phyloP scores from a whole-genome alignment of 2,113 vertebrate genomes.

The Clarias magur region DNA sequence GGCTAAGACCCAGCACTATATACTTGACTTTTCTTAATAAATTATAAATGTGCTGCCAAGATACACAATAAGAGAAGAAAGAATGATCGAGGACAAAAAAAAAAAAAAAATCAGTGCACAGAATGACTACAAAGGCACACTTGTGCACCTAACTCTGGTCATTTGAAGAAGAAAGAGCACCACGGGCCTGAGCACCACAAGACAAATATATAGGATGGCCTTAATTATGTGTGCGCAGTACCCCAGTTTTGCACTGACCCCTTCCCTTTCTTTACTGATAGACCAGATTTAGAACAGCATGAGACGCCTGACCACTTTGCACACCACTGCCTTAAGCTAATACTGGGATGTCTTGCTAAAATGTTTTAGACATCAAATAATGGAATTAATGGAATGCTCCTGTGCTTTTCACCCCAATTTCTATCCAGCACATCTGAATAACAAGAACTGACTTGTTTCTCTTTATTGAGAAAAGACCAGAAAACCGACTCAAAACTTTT shows the following conservation, averaged over 20 bases:
- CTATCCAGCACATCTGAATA: neutral
- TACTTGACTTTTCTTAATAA: slow-evolving; percentile 57
- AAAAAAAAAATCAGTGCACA: slow-evolving; percentile 21
- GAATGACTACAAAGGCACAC: slow-evolving; percentile 49
- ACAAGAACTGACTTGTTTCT: neutral
- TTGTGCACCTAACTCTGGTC: slow-evolving; percentile 29
- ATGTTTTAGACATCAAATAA: slow-evolving; percentile 4
- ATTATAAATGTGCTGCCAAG: slow-evolving; percentile 61
- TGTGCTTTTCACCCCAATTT: neutral
- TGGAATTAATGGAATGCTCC: neutral
- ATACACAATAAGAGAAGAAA: slow-evolving; percentile 45
- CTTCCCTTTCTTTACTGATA: neutral
- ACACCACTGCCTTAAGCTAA: neutral
- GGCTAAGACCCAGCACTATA: slow-evolving; percentile 51
- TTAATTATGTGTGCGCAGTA: slow-evolving; percentile 12
- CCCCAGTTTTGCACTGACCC: neutral
- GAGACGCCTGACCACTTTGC: neutral
- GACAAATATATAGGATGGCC: slow-evolving; percentile 2
- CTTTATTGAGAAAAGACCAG: neutral
- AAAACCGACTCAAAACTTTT: neutral
- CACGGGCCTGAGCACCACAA: neutral
- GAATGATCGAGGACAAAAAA: slow-evolving; percentile 19
- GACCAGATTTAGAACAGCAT: neutral
- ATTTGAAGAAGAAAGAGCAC: slow-evolving; percentile 23
- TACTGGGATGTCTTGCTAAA: neutral